Evolutionary conservation across 2,888 invertebrate genomes (phyloP), one percentile per base, ranked within the genome.

Genomic region (Adineta ricciae): DNA sequence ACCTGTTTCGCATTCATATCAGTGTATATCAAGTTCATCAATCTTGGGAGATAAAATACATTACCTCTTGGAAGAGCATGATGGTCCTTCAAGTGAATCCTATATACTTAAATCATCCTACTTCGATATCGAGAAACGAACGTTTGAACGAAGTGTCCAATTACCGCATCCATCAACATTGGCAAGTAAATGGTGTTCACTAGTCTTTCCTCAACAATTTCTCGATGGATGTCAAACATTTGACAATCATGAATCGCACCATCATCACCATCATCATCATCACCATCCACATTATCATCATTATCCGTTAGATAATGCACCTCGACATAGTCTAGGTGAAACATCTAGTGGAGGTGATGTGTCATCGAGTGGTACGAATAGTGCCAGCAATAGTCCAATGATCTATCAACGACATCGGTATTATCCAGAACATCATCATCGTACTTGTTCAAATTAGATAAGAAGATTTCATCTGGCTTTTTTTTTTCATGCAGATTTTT

Each of bases 51-150:
- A 83, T n/a, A 85, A 83, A 73, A 85, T 85, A 52, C 46, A 78
- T 32, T 85, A 85, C 84, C 46, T 85, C 46, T 50, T 85, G 0
- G 85, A 85, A 85, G 85, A 85, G n/a, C 85, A 83, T 49, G 85
- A 85, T 49, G 85, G 85, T 14, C 85, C 85, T n/a, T 73, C 52
- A 24, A 84, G 83, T 38, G 85, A 85, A 82, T 83, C 50, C 21
- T 85, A 85, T 49, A 83, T 83, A 54, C 38, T 85, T 21, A 41
- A 83, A 84, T 83, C 85, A 36, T 64, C 85, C 32, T 54, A 46
- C 27, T 85, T 85, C 52, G 85, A 85, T 82, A 52, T 85, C 36
- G 52, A 83, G 32, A 85, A 19, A n/a, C 50, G 83, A 21, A 78
- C 64, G 56, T 85, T 85, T 54, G 83, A 85, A 8, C 50, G n/a